Base-by-base conservation (phyloP, 2,888 invertebrate genomes). In the Lycophotia porphyrea region DNA sequence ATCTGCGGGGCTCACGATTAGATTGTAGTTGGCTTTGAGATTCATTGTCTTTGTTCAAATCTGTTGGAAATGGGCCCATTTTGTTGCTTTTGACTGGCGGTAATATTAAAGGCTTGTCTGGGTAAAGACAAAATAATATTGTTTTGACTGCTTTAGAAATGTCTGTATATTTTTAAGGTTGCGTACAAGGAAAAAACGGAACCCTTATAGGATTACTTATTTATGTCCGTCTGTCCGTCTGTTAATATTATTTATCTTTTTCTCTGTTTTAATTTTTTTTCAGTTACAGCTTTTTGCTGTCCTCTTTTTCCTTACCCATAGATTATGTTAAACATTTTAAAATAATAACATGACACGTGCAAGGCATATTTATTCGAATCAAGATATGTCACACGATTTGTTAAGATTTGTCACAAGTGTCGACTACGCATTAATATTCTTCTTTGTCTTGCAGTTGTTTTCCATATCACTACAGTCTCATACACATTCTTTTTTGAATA, bases 11-110 rank as follows among this genome's bases (percentile, higher is more conserved):
- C 60, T 73, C 36, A 44, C 55, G 52, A 64, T 81, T 76, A 61
- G 67, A 76, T 61, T 73, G 58, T 82, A 78, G 70, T 65, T 61
- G 69, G 61, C 49, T 82, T 69, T 71, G 44, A 68, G 63, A 76
- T 68, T 68, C 63, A 72, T 76, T 61, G 47, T 68, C 60, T 71
- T 61, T 75, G 63, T 81, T 74, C 2, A 70, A 69, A 70, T 71
- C 42, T 65, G 47, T 80, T 61, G 44, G 44, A 77, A 61, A 67
- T 47, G 21, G 44, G 47, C 44, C 52, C 11, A 66, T 64, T 81
- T 75, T 75, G 81, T 78, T 65, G 64, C 27, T 52, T 76, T 61
- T 52, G 27, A 11, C n/a, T 31, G 5, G 15, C 34, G 31, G n/a
- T 39, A 47, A 47, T 60, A n/a, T 47, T 36, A 34, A 13, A 58